Conservation (phyloP, 2,113 vertebrate species). For the Ascaphus truei region DNA sequence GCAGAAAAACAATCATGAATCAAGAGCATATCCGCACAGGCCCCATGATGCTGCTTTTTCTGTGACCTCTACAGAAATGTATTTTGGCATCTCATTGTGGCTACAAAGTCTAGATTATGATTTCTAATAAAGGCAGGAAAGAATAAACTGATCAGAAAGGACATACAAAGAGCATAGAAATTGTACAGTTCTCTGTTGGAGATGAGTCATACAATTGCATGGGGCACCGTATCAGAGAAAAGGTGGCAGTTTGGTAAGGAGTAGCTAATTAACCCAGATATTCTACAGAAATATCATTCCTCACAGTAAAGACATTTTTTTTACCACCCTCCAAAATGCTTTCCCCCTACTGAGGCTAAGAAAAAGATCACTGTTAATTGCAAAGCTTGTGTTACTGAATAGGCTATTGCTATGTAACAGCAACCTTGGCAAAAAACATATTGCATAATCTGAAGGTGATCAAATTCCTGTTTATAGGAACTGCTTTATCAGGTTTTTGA, state of each 20-base stretch:
- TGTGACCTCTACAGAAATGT: not conserved
- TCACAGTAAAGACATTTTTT: not conserved
- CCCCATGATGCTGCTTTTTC: conserved; percentile 28
- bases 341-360: not conserved
- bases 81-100: not conserved
- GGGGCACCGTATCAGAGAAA: conserved; percentile 17
- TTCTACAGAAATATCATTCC: not conserved
- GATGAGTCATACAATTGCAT: conserved; percentile 7
- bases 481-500: not conserved
- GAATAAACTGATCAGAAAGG: conserved; percentile 34
- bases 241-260: not conserved
- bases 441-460: not conserved
- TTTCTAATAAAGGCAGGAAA: conserved; percentile 17
- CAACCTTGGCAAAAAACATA: not conserved
- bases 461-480: conserved; percentile 7
- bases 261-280: conserved; percentile 15
- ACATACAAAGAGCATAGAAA: conserved; percentile 33
- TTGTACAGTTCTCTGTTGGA: conserved; percentile 4
- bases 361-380: not conserved
- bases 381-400: not conserved
- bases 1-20: not conserved
- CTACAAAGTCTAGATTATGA: conserved; percentile 30
- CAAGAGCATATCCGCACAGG: not conserved
- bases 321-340: not conserved
- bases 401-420: not conserved